phyloP scores from a whole-genome alignment of 2,113 vertebrate species.

The Alethe castanea region DNA sequence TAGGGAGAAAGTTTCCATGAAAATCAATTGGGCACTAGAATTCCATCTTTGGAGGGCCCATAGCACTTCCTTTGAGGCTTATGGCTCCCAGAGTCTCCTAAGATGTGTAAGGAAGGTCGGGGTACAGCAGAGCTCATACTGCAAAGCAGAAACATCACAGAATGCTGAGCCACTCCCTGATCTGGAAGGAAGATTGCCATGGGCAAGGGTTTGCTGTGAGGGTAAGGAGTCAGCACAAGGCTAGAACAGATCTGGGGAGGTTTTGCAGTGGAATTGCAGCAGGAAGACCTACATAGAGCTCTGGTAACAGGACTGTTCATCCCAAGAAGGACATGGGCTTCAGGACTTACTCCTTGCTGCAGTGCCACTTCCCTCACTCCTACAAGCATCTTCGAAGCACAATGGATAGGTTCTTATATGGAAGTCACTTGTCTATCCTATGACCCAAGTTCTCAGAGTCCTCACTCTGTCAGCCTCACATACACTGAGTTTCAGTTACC shows the following conservation, averaged over 20 bases:
- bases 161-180: not conserved
- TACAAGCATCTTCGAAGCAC: not conserved
- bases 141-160: not conserved
- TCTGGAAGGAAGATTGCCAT: not conserved
- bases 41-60: not conserved
- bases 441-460: not conserved
- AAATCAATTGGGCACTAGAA: not conserved
- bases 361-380: not conserved
- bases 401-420: not conserved
- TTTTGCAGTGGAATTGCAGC: not conserved
- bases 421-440: not conserved
- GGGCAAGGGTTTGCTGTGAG: not conserved
- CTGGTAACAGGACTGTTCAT: not conserved
- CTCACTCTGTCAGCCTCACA: not conserved
- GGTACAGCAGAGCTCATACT: not conserved
- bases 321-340: not conserved
- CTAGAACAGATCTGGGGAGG: not conserved
- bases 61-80: rapidly evolving
- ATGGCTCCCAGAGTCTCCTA: not conserved
- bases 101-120: not conserved
- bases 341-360: not conserved
- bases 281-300: not conserved
- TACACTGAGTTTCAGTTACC: not conserved
- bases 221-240: not conserved
- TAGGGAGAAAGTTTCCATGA: not conserved